Percentiles rank a stretch among this genome's conserved stretches.
Evolutionary conservation across 1,140 invertebrate species (phyloP).

Genomic region (Solen grandis): DNA sequence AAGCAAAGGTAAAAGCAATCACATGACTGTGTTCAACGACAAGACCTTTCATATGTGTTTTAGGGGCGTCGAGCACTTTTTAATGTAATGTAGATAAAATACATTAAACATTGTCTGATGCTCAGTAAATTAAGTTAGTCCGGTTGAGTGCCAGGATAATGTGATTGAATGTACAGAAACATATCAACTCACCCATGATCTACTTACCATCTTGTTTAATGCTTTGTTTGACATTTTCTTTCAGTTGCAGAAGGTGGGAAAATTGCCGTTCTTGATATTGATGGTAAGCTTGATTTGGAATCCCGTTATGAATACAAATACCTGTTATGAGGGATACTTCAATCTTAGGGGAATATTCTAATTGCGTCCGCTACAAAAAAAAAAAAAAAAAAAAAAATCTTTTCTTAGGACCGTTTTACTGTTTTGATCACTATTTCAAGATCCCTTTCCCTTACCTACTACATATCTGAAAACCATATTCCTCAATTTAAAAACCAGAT

Average conservation of each 20-base stretch:
- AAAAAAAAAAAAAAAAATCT: too few relatives aligned
- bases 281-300: not conserved
- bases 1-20: too few relatives aligned
- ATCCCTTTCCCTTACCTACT: too few relatives aligned
- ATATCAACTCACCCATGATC: not conserved
- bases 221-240: not conserved
- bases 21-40: too few relatives aligned
- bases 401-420: too few relatives aligned
- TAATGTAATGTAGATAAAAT: not conserved
- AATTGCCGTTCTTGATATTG: constrained; percentile 14
- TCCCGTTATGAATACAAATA: too few relatives aligned
- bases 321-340: too few relatives aligned
- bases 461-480: too few relatives aligned
- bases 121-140: not conserved
- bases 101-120: not conserved
- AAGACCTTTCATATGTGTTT: not conserved
- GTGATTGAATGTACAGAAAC: not conserved
- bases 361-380: too few relatives aligned
- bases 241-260: constrained; percentile 18
- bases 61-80: not conserved
- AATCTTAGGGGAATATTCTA: too few relatives aligned
- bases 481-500: too few relatives aligned
- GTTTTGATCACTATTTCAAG: too few relatives aligned
- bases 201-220: not conserved
- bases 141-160: not conserved